A percentile compares a stretch with the other conserved stretches of the same genome.
These are phyloP conservation scores for Upupa epops DNA, from an alignment of 2,113 vertebrate species.

Conservation along the genomic window DNA sequence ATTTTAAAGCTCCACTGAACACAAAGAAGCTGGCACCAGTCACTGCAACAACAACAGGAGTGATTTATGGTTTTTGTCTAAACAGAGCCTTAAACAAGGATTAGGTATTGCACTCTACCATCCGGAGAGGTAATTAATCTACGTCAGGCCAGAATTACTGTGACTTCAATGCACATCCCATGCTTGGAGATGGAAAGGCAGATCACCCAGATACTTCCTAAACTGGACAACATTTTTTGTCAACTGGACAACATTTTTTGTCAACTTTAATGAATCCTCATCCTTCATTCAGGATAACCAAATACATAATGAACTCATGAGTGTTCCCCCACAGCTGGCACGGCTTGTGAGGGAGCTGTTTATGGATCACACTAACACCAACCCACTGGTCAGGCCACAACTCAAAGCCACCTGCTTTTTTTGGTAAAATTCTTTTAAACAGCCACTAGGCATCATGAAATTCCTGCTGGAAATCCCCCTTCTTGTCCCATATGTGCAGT, in stretches of 20 bases:
- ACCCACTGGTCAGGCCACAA: neutral
- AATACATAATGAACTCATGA: neutral
- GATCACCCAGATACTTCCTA: neutral
- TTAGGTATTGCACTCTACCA: neutral
- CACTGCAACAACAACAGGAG: constrained; percentile 77
- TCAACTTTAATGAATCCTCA: neutral
- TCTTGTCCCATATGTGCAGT: neutral
- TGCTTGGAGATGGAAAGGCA: neutral
- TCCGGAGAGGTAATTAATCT: neutral
- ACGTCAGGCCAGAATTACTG: neutral
- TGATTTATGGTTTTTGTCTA: neutral
- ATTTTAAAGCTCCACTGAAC: constrained; percentile 96
- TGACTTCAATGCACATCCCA: neutral
- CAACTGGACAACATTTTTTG: no score
- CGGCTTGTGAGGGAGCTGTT: neutral
- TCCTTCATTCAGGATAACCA: neutral
- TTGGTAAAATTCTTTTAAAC: neutral
- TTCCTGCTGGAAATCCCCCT: neutral
- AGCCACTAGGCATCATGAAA: neutral
- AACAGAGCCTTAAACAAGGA: neutral
- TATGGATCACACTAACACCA: neutral
- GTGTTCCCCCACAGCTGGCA: neutral
- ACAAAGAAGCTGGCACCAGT: constrained; percentile 99
- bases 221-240: neutral
- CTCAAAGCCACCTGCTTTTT: neutral